Evolutionary conservation across 2,113 vertebrate genomes (phyloP).

Genomic region (Nipponia nippon): DNA sequence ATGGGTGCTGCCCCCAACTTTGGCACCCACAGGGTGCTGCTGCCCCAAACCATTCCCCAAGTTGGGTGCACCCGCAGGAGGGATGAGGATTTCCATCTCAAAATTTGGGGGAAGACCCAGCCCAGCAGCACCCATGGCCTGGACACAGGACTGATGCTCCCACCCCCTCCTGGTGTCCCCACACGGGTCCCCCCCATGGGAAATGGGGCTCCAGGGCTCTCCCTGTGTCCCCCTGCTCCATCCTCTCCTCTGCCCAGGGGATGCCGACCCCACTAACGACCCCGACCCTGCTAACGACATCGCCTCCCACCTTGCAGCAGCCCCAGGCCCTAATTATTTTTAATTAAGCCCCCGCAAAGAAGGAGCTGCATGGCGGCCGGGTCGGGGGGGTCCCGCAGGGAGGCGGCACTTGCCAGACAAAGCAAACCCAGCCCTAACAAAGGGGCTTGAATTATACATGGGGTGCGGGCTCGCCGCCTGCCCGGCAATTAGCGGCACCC

Average conservation of each 20-base stretch:
- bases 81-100: background rate
- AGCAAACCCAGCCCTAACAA: background rate
- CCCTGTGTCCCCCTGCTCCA: background rate
- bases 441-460: conserved; percentile 12
- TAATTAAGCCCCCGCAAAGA: background rate
- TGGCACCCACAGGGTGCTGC: background rate
- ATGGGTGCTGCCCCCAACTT: background rate
- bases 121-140: background rate
- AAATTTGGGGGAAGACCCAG: background rate
- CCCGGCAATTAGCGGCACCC: background rate
- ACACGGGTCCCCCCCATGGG: background rate
- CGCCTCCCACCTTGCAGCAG: accelerated
- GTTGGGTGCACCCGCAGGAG: background rate
- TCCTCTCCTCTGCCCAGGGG: background rate
- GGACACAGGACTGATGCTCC: background rate
- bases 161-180: background rate
- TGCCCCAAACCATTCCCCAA: background rate
- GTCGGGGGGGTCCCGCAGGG: background rate
- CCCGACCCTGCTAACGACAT: accelerated
- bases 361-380: accelerated
- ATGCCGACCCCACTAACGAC: background rate
- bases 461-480: accelerated
- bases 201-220: background rate
- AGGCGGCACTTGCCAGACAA: background rate
- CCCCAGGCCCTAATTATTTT: background rate